phyloP scores from a whole-genome alignment of 2,888 invertebrate species.

The Hydrotaea cyrtoneurina region DNA sequence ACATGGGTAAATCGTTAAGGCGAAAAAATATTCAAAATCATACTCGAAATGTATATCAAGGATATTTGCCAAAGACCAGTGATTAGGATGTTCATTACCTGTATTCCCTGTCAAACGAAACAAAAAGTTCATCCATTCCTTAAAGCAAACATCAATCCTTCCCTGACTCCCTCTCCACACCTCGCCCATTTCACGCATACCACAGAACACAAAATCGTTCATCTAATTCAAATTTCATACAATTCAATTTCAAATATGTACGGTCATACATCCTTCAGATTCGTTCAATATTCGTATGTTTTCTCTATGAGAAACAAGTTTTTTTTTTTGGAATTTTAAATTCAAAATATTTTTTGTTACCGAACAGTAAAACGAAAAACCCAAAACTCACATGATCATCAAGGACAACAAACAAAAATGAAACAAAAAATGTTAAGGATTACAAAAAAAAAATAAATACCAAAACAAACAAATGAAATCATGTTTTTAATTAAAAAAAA shows the following conservation, averaged over 20 bases:
- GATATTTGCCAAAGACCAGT: constrained; percentile 28
- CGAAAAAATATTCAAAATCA: too few species aligned
- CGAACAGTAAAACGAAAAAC: not conserved
- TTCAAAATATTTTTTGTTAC: constrained; percentile 4
- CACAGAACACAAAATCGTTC: constrained; percentile 1
- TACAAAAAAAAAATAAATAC: constrained; percentile 70
- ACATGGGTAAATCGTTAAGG: too few species aligned
- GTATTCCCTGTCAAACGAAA: not conserved
- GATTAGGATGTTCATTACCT: constrained; percentile 31
- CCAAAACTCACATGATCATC: constrained; percentile 63
- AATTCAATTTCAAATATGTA: constrained; percentile 1
- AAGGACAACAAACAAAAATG: constrained; percentile 38
- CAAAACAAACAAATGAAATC: constrained; percentile 58
- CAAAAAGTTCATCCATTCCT: not conserved
- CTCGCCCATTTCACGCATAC: constrained; percentile 7
- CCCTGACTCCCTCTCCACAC: not conserved
- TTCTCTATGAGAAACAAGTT: not conserved
- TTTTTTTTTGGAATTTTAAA: not conserved
- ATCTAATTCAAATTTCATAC: constrained; percentile 9
- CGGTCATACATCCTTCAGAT: not conserved
- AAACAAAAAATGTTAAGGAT: constrained; percentile 68
- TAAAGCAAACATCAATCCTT: not conserved
- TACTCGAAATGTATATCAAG: too few species aligned
- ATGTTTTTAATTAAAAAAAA: constrained; percentile 77
- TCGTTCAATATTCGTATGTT: not conserved